These are phyloP conservation scores for Aphis craccivora DNA, from an alignment of 1,140 invertebrate genomes.

Conservation along the genomic window DNA sequence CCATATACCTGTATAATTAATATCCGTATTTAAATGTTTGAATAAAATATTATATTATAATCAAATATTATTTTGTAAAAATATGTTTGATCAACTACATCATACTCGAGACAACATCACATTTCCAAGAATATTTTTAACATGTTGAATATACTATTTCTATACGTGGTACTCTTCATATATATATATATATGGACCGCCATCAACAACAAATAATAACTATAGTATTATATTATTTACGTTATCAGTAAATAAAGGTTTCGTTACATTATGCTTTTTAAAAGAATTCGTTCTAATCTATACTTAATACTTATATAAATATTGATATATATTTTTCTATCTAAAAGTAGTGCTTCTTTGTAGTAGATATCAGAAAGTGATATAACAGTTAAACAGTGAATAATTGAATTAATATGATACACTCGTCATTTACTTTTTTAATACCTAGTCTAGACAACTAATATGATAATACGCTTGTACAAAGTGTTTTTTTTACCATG, in stretches of 20 bases:
- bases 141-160: background rate
- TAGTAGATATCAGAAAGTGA: no score
- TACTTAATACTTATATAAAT: no score
- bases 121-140: background rate
- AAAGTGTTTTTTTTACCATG: no score
- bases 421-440: background rate
- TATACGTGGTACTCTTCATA: background rate
- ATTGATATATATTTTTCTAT: no score
- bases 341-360: no score
- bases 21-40: background rate
- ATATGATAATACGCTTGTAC: background rate
- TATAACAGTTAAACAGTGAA: background rate
- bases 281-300: no score
- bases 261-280: no score
- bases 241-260: no score
- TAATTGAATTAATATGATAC: background rate
- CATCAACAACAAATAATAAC: no score
- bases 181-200: no score
- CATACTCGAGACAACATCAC: background rate
- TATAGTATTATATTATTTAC: no score
- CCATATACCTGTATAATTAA: constrained; percentile 68
- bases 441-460: background rate
- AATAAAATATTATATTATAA: background rate
- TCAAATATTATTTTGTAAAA: background rate
- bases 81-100: background rate